Evolutionary conservation across 2,888 invertebrate genomes (phyloP).

Genomic region (Apotomis capreana): DNA sequence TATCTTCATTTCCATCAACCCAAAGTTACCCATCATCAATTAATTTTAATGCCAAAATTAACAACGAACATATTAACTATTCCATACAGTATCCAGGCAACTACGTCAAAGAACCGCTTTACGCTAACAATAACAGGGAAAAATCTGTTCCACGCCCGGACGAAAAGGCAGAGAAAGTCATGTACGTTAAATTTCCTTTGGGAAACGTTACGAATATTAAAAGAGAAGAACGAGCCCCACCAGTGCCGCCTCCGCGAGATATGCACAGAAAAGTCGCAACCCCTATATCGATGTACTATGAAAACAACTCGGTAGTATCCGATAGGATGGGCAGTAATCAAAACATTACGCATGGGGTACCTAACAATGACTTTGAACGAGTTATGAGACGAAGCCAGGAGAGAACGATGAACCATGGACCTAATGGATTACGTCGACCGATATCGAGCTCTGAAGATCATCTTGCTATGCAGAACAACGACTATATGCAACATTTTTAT

Average conservation of each 20-base stretch:
- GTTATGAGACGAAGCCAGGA: slow-evolving; percentile 79
- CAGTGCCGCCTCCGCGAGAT: slow-evolving; percentile 91
- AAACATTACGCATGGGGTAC: slow-evolving; percentile 69
- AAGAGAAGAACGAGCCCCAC: slow-evolving; percentile 84
- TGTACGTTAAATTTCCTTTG: slow-evolving; percentile 80
- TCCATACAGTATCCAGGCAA: slow-evolving; percentile 73
- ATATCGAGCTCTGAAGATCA: slow-evolving; percentile 81
- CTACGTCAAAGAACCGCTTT: slow-evolving; percentile 70
- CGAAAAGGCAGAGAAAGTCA: slow-evolving; percentile 72
- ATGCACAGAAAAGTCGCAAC: slow-evolving; percentile 85
- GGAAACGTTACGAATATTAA: slow-evolving; percentile 75
- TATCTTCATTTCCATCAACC: slow-evolving; percentile 80
- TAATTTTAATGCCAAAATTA: slow-evolving; percentile 82
- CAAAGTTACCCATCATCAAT: slow-evolving; percentile 82
- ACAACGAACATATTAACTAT: slow-evolving; percentile 81
- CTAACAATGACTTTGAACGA: slow-evolving; percentile 78
- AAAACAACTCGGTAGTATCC: slow-evolving; percentile 66
- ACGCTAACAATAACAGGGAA: slow-evolving; percentile 70
- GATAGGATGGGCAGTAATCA: slow-evolving; percentile 65
- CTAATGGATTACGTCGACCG: slow-evolving; percentile 75
- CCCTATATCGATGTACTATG: slow-evolving; percentile 79
- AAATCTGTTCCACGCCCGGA: slow-evolving; percentile 67
- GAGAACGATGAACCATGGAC: slow-evolving; percentile 71
- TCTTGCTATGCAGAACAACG: slow-evolving; percentile 80
- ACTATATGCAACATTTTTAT: slow-evolving; percentile 64